These are phyloP conservation scores for Acanthoscelides obtectus DNA, from an alignment of 2,888 invertebrate genomes.

Conservation along the genomic window DNA sequence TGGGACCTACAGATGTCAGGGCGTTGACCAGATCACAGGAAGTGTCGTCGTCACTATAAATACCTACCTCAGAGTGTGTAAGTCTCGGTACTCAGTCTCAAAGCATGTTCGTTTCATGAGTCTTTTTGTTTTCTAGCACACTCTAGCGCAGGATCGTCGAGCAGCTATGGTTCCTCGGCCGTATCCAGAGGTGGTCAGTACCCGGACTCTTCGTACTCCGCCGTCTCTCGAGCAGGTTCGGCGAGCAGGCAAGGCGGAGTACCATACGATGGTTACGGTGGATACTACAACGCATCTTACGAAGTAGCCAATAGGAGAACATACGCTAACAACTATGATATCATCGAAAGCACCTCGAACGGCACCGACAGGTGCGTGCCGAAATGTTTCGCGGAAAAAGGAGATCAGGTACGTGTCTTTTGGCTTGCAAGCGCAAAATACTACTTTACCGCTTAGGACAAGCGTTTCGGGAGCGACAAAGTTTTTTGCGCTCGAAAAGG, in stretches of 20 bases:
- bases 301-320: slow-evolving; percentile 37
- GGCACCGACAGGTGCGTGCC: slow-evolving; percentile 71
- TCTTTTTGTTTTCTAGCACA: not conserved
- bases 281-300: slow-evolving; percentile 30
- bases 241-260: not conserved
- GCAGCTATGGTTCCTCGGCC: not conserved
- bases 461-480: too few relatives aligned
- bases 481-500: too few relatives aligned
- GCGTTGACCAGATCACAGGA: slow-evolving; percentile 51
- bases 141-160: not conserved
- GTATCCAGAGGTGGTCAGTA: not conserved
- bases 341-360: slow-evolving; percentile 48
- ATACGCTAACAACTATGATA: slow-evolving; percentile 49
- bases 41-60: slow-evolving; percentile 53
- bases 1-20: slow-evolving; percentile 70
- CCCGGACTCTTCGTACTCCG: not conserved
- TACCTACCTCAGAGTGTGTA: slow-evolving; percentile 56
- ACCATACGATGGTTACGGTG: slow-evolving; percentile 4
- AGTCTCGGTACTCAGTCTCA: slow-evolving; percentile 32
- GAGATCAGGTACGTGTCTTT: slow-evolving; percentile 61
- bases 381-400: slow-evolving; percentile 87
- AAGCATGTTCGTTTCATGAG: too few relatives aligned
- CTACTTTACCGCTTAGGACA: too few relatives aligned
- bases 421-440: not conserved
- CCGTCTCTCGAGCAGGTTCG: not conserved